phyloP scores from a whole-genome alignment of 2,113 vertebrate genomes.

The Macaca mulatta region DNA sequence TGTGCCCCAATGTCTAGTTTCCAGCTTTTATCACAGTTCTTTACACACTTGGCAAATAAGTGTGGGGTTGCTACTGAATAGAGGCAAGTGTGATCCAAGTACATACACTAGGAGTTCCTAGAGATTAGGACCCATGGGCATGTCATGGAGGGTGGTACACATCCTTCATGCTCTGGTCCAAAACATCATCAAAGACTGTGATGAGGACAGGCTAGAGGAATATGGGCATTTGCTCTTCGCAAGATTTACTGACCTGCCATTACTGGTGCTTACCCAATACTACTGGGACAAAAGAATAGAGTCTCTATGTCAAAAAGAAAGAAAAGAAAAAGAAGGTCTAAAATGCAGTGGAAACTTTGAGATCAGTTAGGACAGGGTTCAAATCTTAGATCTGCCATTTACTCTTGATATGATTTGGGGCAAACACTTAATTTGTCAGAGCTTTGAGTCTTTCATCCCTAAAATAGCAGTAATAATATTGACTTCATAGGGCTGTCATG shows the following conservation, averaged over 20 bases:
- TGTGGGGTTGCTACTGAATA: not conserved
- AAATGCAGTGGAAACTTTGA: not conserved
- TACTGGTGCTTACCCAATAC: not conserved
- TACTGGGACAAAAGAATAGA: not conserved
- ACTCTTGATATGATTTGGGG: slow-evolving; percentile 19
- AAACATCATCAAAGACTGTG: not conserved
- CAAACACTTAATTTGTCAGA: not conserved
- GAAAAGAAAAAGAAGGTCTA: not conserved
- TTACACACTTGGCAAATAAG: not conserved
- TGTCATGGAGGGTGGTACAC: not conserved
- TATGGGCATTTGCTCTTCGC: not conserved
- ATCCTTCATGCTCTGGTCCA: not conserved
- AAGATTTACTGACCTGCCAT: not conserved
- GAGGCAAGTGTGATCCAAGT: not conserved
- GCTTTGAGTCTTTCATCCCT: not conserved
- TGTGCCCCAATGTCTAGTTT: not conserved
- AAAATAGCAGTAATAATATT: not conserved
- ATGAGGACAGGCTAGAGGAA: not conserved
- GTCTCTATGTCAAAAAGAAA: not conserved
- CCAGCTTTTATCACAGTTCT: not conserved
- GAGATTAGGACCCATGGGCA: not conserved
- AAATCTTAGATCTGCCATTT: slow-evolving; percentile 28
- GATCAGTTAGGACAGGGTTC: not conserved
- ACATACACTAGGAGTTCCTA: not conserved
- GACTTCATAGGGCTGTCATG: not conserved